These are phyloP conservation scores for Acholoe squamosa DNA, from an alignment of 2,888 invertebrate genomes.

Conservation along the genomic window DNA sequence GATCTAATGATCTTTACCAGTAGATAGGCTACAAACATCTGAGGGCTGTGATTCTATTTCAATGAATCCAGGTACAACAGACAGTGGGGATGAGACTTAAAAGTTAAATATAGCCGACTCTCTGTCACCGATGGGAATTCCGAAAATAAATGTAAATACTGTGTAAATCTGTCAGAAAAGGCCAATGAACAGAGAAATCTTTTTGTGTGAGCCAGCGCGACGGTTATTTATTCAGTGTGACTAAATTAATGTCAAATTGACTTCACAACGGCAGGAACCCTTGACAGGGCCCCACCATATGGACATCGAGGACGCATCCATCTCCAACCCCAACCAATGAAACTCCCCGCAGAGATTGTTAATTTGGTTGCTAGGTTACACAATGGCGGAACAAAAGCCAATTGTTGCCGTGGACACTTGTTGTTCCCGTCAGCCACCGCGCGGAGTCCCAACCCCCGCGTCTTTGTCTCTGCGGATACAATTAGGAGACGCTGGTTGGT, in stretches of 20 bases:
- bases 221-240: neutral
- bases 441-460: neutral
- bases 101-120: too few species aligned
- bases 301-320: neutral
- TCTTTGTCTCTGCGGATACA: conserved; percentile 42
- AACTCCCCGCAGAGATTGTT: conserved; percentile 52
- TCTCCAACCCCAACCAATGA: neutral
- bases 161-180: too few species aligned
- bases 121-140: too few species aligned
- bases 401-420: conserved; percentile 46
- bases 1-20: neutral
- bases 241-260: conserved; percentile 47
- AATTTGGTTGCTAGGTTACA: conserved; percentile 60
- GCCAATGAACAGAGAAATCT: too few species aligned
- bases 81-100: neutral
- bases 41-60: neutral
- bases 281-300: conserved; percentile 35
- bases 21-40: neutral
- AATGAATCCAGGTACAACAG: neutral
- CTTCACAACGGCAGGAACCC: neutral
- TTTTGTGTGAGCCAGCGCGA: too few species aligned
- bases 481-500: conserved; percentile 6
- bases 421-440: neutral
- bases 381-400: conserved; percentile 50
- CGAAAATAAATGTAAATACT: too few species aligned